Conservation (phyloP, 2,888 invertebrate genomes). For the Pristionchus entomophagus region DNA sequence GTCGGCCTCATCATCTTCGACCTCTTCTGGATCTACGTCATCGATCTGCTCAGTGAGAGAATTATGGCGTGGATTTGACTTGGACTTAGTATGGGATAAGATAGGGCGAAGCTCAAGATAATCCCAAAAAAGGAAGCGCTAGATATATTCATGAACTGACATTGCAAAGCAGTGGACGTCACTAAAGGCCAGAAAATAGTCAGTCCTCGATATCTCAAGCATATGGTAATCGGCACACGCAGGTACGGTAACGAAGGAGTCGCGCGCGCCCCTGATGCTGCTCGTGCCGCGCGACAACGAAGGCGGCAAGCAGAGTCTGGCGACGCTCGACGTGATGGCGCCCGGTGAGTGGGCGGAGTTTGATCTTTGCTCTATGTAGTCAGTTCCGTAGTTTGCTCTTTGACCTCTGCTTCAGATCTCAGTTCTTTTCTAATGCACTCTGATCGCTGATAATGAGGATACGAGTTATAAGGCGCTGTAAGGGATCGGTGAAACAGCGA, state of each 20-base stretch:
- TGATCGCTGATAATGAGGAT: no score
- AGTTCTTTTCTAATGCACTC: no score
- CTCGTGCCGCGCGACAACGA: slow-evolving; percentile 57
- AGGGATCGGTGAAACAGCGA: no score
- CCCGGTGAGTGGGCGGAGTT: slow-evolving; percentile 58
- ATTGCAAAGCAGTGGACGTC: no score
- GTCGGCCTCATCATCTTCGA: slow-evolving; percentile 61
- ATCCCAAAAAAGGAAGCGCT: background rate
- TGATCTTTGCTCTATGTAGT: no score
- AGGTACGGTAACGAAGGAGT: slow-evolving; percentile 60
- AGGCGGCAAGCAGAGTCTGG: slow-evolving; percentile 61
- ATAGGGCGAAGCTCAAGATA: no score
- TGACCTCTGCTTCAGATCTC: background rate
- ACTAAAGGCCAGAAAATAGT: background rate
- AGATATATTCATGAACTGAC: no score
- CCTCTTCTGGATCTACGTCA: slow-evolving; percentile 63
- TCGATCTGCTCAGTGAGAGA: slow-evolving; percentile 62
- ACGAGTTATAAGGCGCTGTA: no score
- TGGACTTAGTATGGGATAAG: no score
- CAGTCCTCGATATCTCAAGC: background rate
- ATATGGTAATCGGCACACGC: no score
- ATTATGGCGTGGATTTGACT: no score
- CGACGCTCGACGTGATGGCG: slow-evolving; percentile 62
- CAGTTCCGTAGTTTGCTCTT: no score
- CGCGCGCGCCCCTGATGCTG: slow-evolving; percentile 61